Conservation (phyloP, 2,113 vertebrate species). For the Atlantisia rogersi region DNA sequence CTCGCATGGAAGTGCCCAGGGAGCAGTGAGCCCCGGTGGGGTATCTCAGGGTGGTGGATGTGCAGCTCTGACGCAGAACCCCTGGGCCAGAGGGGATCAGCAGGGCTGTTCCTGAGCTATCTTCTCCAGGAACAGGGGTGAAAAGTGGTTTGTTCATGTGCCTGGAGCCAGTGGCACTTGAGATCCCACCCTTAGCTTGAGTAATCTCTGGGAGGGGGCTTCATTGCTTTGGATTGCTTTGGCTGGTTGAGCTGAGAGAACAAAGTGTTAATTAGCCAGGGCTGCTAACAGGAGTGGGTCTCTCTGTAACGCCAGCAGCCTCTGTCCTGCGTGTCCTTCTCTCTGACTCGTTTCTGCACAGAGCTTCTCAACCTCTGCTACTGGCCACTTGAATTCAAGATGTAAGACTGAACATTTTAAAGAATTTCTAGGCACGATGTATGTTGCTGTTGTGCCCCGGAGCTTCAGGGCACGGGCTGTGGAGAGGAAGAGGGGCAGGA, state of each 20-base stretch:
- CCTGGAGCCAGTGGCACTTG: rapidly evolving
- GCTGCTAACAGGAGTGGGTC: not conserved
- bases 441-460: not conserved
- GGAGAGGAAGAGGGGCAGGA: not conserved
- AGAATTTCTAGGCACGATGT: not conserved
- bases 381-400: not conserved
- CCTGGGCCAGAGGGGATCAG: rapidly evolving
- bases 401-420: not conserved
- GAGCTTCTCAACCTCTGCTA: not conserved
- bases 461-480: not conserved
- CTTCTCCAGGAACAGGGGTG: rapidly evolving
- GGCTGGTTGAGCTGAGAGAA: not conserved
- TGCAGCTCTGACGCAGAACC: rapidly evolving
- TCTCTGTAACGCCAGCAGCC: too few species aligned
- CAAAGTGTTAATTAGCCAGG: not conserved
- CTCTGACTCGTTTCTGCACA: not conserved
- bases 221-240: not conserved
- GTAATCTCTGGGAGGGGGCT: not conserved
- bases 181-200: not conserved
- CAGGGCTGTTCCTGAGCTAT: rapidly evolving
- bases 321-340: too few species aligned
- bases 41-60: not conserved
- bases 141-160: too few species aligned
- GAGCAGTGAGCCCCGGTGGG: not conserved
- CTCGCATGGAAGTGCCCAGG: not conserved